phyloP scores from a whole-genome alignment of 2,888 invertebrate species.

The Petrolisthes manimaculis region DNA sequence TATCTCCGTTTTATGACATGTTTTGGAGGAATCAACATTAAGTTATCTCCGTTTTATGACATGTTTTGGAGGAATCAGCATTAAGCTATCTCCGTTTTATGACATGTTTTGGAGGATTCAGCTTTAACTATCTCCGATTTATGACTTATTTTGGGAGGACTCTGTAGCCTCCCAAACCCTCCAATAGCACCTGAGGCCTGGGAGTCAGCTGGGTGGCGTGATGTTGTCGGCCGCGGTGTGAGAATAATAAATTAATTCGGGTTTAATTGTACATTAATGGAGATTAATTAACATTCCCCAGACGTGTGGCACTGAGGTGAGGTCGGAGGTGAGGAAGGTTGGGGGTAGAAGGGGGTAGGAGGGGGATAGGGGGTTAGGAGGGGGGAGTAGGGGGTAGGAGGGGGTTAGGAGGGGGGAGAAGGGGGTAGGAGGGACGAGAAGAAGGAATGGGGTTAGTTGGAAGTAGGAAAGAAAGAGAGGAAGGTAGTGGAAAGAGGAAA shows the following conservation, averaged over 20 bases:
- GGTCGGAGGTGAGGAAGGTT: background rate
- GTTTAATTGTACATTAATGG: conserved; percentile 44
- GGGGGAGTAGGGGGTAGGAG: background rate
- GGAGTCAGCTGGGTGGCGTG: background rate
- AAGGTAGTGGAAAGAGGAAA: background rate
- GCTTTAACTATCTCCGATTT: too few relatives aligned
- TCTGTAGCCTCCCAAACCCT: too few relatives aligned
- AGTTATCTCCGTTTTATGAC: too few relatives aligned
- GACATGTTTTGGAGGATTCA: too few relatives aligned
- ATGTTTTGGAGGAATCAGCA: too few relatives aligned
- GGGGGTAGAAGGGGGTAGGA: background rate
- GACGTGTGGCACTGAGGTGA: conserved; percentile 27
- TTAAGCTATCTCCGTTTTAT: too few relatives aligned
- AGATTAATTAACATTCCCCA: conserved; percentile 46
- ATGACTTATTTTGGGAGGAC: too few relatives aligned
- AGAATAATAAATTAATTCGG: conserved; percentile 41
- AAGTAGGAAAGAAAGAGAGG: background rate
- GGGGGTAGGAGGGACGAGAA: conserved; percentile 5
- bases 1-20: too few relatives aligned
- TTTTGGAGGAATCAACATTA: too few relatives aligned
- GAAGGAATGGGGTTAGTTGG: background rate
- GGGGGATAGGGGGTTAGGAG: background rate
- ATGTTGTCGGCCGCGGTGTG: conserved; percentile 28
- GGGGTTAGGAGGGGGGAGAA: background rate
- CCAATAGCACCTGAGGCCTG: too few relatives aligned